Evolutionary conservation across 2,888 invertebrate species (phyloP).

Genomic region (Polyploca ridens): DNA sequence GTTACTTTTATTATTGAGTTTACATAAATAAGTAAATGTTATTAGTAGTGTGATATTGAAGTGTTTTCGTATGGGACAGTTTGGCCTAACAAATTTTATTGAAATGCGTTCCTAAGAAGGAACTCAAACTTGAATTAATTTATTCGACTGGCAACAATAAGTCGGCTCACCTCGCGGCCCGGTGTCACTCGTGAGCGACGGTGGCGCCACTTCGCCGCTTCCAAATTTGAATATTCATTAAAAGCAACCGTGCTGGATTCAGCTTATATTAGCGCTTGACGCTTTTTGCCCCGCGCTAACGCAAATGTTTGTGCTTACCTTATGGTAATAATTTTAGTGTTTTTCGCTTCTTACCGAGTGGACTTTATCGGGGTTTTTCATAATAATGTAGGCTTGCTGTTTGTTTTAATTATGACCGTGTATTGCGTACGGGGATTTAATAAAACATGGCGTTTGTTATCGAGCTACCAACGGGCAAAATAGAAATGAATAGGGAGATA

Average conservation of each 20-base stretch:
- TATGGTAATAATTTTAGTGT: slow-evolving; percentile 38
- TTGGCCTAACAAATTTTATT: background rate
- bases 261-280: slow-evolving; percentile 5
- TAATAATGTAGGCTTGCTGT: background rate
- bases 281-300: background rate
- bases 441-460: background rate
- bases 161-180: slow-evolving; percentile 23
- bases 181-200: slow-evolving; percentile 12
- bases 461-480: background rate
- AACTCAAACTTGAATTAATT: slow-evolving; percentile 12
- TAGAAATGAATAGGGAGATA: background rate
- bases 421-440: background rate
- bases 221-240: slow-evolving; percentile 40
- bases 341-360: slow-evolving; percentile 21
- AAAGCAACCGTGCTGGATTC: slow-evolving; percentile 12
- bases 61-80: background rate
- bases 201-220: slow-evolving; percentile 20
- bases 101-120: background rate
- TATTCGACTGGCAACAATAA: slow-evolving; percentile 30
- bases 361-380: slow-evolving; percentile 16
- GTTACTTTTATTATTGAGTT: background rate
- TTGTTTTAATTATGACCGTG: slow-evolving; percentile 5
- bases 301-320: slow-evolving; percentile 30
- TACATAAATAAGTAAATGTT: too few species aligned
- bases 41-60: too few species aligned